Evolutionary conservation across 2,797 vertebrate species (phyloP).

Genomic region (Poliocrania exsul): DNA sequence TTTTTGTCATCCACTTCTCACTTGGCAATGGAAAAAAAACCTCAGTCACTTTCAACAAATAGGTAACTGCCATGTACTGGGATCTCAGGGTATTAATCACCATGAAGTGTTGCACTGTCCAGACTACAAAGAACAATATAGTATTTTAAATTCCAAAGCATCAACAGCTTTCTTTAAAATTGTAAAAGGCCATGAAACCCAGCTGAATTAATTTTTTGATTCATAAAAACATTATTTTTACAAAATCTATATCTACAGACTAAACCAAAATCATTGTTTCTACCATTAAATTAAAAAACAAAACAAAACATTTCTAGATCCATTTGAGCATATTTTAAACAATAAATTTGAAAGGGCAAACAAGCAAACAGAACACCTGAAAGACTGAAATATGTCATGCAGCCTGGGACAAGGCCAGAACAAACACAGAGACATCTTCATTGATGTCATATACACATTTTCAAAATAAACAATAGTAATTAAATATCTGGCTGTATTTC

Average conservation of each 20-base stretch:
- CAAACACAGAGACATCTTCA: background rate
- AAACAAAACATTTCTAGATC: background rate
- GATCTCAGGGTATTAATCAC: background rate
- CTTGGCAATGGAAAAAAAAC: background rate
- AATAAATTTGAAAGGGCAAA: background rate
- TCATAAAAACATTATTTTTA: background rate
- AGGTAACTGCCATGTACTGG: background rate
- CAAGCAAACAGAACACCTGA: rapidly evolving
- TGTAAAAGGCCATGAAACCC: background rate
- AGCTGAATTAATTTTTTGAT: background rate
- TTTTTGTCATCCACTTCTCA: background rate
- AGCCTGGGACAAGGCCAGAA: background rate
- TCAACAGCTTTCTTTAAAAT: background rate
- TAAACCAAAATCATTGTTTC: background rate
- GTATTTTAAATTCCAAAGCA: background rate
- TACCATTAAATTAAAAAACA: background rate
- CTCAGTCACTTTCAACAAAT: background rate
- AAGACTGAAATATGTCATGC: background rate
- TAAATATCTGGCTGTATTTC: background rate
- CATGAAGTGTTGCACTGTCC: background rate
- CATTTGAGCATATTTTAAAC: background rate
- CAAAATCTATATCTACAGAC: background rate
- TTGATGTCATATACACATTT: background rate
- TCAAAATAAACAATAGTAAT: background rate
- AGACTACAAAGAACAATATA: background rate